Evolutionary conservation across 1,140 invertebrate species (phyloP).

Genomic region (Anoplolepis gracilipes): DNA sequence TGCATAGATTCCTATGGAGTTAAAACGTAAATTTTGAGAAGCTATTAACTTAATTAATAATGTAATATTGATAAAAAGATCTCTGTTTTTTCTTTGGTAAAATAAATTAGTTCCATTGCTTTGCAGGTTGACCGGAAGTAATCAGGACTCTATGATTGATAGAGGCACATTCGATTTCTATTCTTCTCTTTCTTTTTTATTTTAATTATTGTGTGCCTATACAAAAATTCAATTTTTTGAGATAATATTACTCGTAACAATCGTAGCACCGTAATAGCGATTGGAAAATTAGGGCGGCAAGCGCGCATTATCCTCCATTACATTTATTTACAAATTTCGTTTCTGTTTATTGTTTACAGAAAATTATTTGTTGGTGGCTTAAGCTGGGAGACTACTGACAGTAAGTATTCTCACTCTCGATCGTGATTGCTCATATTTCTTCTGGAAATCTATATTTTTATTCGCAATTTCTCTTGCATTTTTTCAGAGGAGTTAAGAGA

Average conservation of each 20-base stretch:
- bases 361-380: constrained; percentile 99
- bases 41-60: constrained; percentile 36
- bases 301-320: constrained; percentile 61
- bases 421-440: constrained; percentile 71
- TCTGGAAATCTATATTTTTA: neutral
- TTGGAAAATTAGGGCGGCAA: constrained; percentile 58
- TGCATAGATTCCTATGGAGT: constrained; percentile 31
- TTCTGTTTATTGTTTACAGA: constrained; percentile 90
- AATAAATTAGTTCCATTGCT: constrained; percentile 80
- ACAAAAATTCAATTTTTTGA: constrained; percentile 55
- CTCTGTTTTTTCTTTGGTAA: constrained; percentile 67
- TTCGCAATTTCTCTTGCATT: neutral
- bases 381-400: constrained; percentile 98
- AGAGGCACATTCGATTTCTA: constrained; percentile 80
- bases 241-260: constrained; percentile 31
- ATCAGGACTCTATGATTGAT: constrained; percentile 80
- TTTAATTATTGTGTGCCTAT: constrained; percentile 65
- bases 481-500: constrained; percentile 95
- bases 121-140: constrained; percentile 82
- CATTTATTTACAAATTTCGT: constrained; percentile 67
- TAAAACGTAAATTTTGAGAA: constrained; percentile 54
- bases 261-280: neutral
- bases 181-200: constrained; percentile 71
- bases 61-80: constrained; percentile 12
- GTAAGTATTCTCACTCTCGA: constrained; percentile 89